Evolutionary conservation across 1,140 invertebrate species (phyloP).

Genomic region (Lutraria rhynchaena): DNA sequence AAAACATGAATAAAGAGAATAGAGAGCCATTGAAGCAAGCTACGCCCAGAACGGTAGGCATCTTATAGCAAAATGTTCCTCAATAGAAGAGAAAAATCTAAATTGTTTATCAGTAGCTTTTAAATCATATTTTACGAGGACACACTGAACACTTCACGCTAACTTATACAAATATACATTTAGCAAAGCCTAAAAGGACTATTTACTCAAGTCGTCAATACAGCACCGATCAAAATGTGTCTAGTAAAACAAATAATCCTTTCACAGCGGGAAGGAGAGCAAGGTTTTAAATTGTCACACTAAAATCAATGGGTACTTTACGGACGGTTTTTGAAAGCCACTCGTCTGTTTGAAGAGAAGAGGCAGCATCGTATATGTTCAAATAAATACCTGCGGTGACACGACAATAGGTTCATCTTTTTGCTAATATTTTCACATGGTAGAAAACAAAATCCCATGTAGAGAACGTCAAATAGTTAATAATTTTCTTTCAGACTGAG

Average conservation of each 20-base stretch:
- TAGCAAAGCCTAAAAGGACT: neutral
- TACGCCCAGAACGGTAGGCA: too few species aligned
- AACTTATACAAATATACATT: too few species aligned
- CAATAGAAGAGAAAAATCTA: too few species aligned
- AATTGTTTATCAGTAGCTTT: too few species aligned
- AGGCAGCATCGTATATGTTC: slow-evolving; percentile 1
- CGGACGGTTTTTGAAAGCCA: slow-evolving; percentile 19
- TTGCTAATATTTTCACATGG: slow-evolving; percentile 56
- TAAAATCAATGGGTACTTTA: slow-evolving; percentile 36
- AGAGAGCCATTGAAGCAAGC: too few species aligned
- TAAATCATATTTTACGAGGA: too few species aligned
- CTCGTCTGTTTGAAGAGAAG: slow-evolving; percentile 5
- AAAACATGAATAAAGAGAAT: too few species aligned
- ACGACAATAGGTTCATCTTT: slow-evolving; percentile 42
- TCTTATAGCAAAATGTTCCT: too few species aligned
- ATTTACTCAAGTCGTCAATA: slow-evolving; percentile 36
- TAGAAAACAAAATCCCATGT: slow-evolving; percentile 10
- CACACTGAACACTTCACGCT: too few species aligned
- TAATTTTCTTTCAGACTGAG: slow-evolving; percentile 26
- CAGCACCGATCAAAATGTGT: slow-evolving; percentile 54
- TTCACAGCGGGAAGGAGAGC: slow-evolving; percentile 37
- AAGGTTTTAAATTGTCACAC: slow-evolving; percentile 39
- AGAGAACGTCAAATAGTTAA: slow-evolving; percentile 29
- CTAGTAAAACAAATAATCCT: slow-evolving; percentile 58
- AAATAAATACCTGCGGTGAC: slow-evolving; percentile 46